phyloP scores from a whole-genome alignment of 2,888 invertebrate genomes.

The Lamellibrachia satsuma region DNA sequence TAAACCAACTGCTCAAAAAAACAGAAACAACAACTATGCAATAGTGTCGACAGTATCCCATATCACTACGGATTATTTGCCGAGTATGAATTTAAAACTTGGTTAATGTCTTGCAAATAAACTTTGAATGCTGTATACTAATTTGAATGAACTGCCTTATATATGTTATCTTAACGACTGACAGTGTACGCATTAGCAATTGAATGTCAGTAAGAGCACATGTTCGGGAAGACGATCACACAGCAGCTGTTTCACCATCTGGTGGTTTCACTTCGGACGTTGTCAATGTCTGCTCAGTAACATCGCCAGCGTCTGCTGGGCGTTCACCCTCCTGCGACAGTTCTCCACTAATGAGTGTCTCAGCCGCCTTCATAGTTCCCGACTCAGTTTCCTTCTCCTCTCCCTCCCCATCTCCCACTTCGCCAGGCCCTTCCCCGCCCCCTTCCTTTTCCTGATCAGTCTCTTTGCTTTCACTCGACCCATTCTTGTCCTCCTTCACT shows the following conservation, averaged over 20 bases:
- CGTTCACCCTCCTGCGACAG: neutral
- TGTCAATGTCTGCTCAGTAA: neutral
- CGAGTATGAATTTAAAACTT: neutral
- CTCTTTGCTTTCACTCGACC: neutral
- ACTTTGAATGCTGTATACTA: neutral
- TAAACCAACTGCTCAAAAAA: neutral
- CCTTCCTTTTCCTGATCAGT: neutral
- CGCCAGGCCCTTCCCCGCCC: neutral
- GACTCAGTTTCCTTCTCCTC: neutral
- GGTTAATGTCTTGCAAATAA: neutral
- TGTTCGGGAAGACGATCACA: neutral
- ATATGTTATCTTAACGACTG: too few relatives aligned
- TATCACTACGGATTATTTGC: neutral
- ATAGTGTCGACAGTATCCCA: neutral
- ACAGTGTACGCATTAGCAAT: neutral
- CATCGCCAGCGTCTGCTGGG: neutral
- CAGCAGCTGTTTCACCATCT: neutral
- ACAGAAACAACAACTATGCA: neutral
- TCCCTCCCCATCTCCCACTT: neutral
- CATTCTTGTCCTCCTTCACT: conserved; percentile 21
- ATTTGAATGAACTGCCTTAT: neutral
- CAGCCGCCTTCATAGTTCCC: neutral
- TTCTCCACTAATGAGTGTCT: neutral
- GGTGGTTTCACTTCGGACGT: neutral
- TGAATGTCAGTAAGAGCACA: neutral